Percentiles rank a stretch among this genome's conserved stretches.
phyloP scores from a whole-genome alignment of 2,113 vertebrate species.

The Paradisaea rubra region DNA sequence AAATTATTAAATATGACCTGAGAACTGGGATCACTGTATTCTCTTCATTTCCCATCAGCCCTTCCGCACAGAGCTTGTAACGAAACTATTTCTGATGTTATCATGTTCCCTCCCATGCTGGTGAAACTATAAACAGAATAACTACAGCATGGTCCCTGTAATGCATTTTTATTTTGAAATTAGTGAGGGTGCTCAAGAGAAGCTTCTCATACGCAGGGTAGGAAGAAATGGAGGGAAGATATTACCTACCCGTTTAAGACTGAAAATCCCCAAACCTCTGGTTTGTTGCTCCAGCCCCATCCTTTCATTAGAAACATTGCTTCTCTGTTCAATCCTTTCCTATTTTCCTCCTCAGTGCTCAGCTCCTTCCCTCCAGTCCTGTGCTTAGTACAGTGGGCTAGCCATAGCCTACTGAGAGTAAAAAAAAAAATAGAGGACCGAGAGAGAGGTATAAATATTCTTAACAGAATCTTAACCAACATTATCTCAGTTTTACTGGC shows the following conservation, averaged over 20 bases:
- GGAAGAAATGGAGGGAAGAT: neutral
- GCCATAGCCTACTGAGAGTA: neutral
- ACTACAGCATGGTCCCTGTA: neutral
- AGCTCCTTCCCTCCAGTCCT: neutral
- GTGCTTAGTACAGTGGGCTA: neutral
- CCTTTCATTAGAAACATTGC: neutral
- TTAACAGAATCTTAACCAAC: neutral
- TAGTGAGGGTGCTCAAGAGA: neutral
- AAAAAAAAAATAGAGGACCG: neutral
- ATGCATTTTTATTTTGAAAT: neutral
- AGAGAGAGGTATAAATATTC: neutral
- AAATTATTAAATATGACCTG: neutral
- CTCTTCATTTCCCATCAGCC: neutral
- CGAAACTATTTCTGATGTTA: neutral
- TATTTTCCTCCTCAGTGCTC: neutral
- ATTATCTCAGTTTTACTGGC: neutral
- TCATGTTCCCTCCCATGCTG: neutral
- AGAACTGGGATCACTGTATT: neutral
- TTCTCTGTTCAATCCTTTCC: neutral
- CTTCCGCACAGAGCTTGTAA: neutral
- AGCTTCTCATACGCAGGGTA: neutral
- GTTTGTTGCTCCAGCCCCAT: neutral
- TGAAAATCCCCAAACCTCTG: neutral
- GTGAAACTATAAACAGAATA: neutral
- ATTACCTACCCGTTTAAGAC: neutral